Percentiles rank a stretch among this genome's conserved stretches.
Evolutionary conservation across 2,888 invertebrate genomes (phyloP).

Genomic region (Balanococcus diminutus): DNA sequence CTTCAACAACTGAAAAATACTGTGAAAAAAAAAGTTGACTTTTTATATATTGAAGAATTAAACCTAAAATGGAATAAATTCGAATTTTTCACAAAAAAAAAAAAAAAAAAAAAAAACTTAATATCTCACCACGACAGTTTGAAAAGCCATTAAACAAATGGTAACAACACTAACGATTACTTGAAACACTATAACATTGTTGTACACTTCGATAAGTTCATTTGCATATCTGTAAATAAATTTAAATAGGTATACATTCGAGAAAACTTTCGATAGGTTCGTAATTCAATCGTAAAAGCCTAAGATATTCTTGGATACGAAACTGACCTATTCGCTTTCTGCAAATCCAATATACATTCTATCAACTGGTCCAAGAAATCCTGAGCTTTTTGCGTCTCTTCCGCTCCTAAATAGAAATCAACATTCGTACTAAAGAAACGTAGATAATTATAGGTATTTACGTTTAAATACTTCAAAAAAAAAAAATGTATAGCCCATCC

Average conservation of each 20-base stretch:
- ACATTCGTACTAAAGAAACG: not conserved
- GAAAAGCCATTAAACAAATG: constrained; percentile 54
- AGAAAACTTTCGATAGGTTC: too few relatives aligned
- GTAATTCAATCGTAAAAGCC: not conserved
- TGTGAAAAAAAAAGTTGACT: not conserved
- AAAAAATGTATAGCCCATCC: too few relatives aligned
- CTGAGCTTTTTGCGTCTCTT: constrained; percentile 49
- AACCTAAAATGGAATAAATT: too few relatives aligned
- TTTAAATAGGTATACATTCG: not conserved
- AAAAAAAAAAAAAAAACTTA: not conserved
- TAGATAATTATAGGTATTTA: too few relatives aligned
- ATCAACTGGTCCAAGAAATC: constrained; percentile 46
- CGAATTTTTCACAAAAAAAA: not conserved
- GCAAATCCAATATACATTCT: constrained; percentile 42
- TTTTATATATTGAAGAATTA: not conserved
- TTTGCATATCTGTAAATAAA: constrained; percentile 48
- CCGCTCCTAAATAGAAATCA: constrained; percentile 32
- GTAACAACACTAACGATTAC: constrained; percentile 51
- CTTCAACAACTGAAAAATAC: constrained; percentile 43
- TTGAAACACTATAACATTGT: constrained; percentile 53
- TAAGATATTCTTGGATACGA: not conserved
- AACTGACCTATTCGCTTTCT: constrained; percentile 52
- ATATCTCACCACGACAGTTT: constrained; percentile 50
- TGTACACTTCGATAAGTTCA: constrained; percentile 53
- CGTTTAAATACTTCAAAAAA: too few relatives aligned